Percentiles rank a stretch among this genome's conserved stretches.
phyloP scores from a whole-genome alignment of 2,888 invertebrate species.

The Phengaris alcon region DNA sequence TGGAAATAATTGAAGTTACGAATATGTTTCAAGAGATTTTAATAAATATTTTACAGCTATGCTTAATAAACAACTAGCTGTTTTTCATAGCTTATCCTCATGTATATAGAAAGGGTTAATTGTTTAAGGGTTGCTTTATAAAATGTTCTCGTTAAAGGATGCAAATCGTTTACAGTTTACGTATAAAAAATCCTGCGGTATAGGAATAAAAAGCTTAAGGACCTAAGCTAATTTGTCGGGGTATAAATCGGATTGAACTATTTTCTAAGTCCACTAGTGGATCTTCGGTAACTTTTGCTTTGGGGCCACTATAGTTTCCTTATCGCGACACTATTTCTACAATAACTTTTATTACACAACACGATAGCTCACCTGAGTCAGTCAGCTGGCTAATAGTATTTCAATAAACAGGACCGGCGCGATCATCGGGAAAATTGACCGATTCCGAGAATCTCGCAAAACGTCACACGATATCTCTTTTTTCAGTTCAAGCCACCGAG shows the following conservation, averaged over 20 bases:
- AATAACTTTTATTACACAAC: not conserved
- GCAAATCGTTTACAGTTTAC: not conserved
- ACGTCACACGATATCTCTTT: conserved; percentile 72
- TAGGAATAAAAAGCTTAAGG: not conserved
- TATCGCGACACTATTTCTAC: not conserved
- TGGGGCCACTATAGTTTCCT: not conserved
- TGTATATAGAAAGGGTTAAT: not conserved
- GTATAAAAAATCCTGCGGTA: not conserved
- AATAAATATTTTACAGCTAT: not conserved
- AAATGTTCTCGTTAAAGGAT: not conserved
- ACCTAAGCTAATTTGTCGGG: conserved; percentile 6
- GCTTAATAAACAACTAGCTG: not conserved
- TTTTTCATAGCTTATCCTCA: no score
- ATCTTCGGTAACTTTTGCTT: conserved; percentile 15
- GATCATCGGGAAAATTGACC: conserved; percentile 76
- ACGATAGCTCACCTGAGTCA: no score
- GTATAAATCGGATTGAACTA: conserved; percentile 12
- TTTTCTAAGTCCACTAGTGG: conserved; percentile 1
- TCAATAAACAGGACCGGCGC: conserved; percentile 71
- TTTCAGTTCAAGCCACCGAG: conserved; percentile 67
- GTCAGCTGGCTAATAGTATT: no score
- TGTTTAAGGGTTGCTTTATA: not conserved
- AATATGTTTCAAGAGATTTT: not conserved
- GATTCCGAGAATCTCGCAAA: conserved; percentile 71
- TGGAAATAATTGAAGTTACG: not conserved